phyloP scores from a whole-genome alignment of 2,888 invertebrate species.

The Drosophila acutilabella region DNA sequence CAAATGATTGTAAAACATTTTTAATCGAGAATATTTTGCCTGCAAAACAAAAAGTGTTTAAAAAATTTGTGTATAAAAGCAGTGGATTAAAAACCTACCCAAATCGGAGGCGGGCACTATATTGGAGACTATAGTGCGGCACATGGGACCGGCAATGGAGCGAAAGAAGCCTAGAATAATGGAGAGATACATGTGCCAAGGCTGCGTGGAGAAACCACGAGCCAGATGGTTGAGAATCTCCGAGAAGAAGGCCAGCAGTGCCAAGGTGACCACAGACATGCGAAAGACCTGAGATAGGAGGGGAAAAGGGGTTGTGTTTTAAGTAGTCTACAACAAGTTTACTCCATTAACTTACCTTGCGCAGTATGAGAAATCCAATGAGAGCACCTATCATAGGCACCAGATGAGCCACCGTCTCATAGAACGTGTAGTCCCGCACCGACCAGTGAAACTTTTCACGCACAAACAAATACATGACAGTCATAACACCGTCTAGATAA shows the following conservation, averaged over 20 bases:
- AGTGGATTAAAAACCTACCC: conserved; percentile 72
- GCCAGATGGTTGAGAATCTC: conserved; percentile 75
- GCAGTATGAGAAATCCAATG: conserved; percentile 87
- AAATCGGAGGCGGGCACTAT: conserved; percentile 83
- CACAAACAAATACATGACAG: conserved; percentile 88
- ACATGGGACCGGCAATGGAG: conserved; percentile 83
- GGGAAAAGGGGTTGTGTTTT: too few species aligned
- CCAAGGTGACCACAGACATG: conserved; percentile 81
- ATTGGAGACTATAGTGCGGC: conserved; percentile 83
- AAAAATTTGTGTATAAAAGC: background rate
- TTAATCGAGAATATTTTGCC: conserved; percentile 90
- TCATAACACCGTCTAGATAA: conserved; percentile 77
- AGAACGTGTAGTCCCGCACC: conserved; percentile 88
- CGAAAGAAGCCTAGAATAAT: conserved; percentile 75
- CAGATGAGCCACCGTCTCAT: conserved; percentile 86
- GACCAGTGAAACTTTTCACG: conserved; percentile 89
- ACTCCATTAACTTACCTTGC: conserved; percentile 82
- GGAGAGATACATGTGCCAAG: conserved; percentile 83
- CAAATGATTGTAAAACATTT: conserved; percentile 88
- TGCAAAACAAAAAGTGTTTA: conserved; percentile 39
- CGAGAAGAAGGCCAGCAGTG: conserved; percentile 78
- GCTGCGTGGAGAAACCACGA: conserved; percentile 75
- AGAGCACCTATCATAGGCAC: conserved; percentile 87
- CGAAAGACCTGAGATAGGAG: conserved; percentile 68
- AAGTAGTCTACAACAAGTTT: too few species aligned